Conservation (phyloP, 2,797 vertebrate species). For the Rallus crepitans region DNA sequence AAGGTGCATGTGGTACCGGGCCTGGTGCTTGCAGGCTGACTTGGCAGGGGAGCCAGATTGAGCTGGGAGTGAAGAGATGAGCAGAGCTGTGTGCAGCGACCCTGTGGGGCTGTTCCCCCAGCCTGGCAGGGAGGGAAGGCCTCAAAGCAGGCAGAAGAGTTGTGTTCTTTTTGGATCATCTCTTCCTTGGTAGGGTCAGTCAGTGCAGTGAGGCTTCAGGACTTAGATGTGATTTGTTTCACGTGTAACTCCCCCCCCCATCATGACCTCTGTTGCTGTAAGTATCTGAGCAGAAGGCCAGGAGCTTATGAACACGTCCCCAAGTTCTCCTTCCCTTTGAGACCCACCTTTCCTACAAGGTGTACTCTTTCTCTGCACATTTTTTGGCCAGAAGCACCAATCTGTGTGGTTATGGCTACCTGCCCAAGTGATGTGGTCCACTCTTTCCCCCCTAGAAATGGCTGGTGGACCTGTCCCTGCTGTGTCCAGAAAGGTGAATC, state of each 20-base stretch:
- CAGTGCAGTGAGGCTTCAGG: background rate
- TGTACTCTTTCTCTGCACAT: background rate
- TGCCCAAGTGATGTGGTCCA: background rate
- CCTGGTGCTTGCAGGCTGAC: background rate
- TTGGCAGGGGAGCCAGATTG: background rate
- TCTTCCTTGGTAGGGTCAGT: background rate
- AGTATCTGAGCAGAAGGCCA: background rate
- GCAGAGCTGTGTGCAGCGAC: background rate
- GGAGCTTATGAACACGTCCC: rapidly evolving
- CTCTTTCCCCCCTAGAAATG: background rate
- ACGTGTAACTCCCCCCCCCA: rapidly evolving
- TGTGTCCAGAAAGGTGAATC: background rate
- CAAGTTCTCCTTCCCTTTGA: background rate
- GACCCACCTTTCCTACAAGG: background rate
- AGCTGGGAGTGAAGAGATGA: background rate
- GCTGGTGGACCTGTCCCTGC: too few species aligned
- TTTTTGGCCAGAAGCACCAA: background rate
- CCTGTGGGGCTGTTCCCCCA: background rate
- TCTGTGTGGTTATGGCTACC: background rate
- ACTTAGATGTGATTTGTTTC: rapidly evolving
- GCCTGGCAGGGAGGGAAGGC: background rate
- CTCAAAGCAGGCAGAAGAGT: background rate
- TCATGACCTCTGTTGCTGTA: background rate
- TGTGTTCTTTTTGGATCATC: rapidly evolving
- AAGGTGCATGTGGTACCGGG: rapidly evolving